These are phyloP conservation scores for Garra rufa DNA, from an alignment of 2,113 vertebrate genomes.

Conservation along the genomic window DNA sequence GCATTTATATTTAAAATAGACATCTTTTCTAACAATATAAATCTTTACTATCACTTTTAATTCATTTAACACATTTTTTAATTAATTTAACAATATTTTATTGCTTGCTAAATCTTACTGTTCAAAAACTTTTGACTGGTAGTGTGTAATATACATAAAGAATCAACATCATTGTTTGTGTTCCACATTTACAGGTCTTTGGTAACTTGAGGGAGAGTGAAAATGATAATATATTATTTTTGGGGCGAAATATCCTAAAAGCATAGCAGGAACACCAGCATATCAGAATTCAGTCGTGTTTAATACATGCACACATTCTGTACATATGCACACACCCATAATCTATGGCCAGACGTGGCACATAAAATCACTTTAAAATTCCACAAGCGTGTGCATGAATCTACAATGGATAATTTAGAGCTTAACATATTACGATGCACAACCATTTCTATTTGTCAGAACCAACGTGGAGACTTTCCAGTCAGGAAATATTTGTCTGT, in stretches of 20 bases:
- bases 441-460: constrained; percentile 61
- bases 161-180: too few relatives aligned
- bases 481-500: constrained; percentile 58
- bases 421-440: constrained; percentile 43
- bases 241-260: not conserved
- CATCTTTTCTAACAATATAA: too few relatives aligned
- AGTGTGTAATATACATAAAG: too few relatives aligned
- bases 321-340: not conserved
- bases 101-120: too few relatives aligned
- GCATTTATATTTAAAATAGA: too few relatives aligned
- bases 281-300: not conserved
- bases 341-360: not conserved
- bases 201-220: not conserved
- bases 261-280: not conserved
- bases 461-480: constrained; percentile 53
- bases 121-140: too few relatives aligned
- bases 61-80: too few relatives aligned
- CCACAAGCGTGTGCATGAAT: constrained; percentile 43
- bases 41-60: too few relatives aligned
- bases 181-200: not conserved
- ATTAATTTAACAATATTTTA: too few relatives aligned
- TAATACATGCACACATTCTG: not conserved
- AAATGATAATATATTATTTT: not conserved
- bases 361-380: not conserved
- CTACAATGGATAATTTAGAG: constrained; percentile 47